Evolutionary conservation across 2,797 vertebrate species (phyloP).

Genomic region (Ctenochaetus hawaiiensis): DNA sequence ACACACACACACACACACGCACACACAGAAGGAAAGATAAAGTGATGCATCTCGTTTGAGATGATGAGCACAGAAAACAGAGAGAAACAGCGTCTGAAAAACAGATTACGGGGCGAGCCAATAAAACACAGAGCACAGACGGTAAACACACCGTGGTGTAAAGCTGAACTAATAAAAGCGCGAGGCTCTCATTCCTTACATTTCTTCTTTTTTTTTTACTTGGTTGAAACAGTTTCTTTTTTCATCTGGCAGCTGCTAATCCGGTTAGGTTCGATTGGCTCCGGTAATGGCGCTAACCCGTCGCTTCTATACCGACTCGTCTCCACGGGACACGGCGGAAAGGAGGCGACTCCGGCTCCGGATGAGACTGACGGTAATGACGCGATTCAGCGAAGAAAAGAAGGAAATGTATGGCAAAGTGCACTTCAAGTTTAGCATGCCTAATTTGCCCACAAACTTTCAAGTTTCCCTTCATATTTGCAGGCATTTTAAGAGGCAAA

Average conservation of each 20-base stretch:
- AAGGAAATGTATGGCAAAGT: not conserved
- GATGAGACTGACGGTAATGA: conserved; percentile 35
- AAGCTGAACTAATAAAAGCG: conserved; percentile 87
- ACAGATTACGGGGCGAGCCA: conserved; percentile 83
- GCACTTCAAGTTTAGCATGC: not conserved
- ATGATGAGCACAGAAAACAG: conserved; percentile 73
- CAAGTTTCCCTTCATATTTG: not conserved
- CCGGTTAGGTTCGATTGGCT: conserved; percentile 85
- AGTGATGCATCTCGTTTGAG: conserved; percentile 69
- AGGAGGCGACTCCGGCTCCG: conserved; percentile 67
- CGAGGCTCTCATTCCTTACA: conserved; percentile 75
- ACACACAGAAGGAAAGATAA: conserved; percentile 17
- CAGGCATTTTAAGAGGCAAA: not conserved
- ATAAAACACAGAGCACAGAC: conserved; percentile 81
- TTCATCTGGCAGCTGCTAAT: conserved; percentile 82
- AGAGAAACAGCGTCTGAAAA: conserved; percentile 74
- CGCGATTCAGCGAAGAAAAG: conserved; percentile 1
- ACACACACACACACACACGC: conserved; percentile 5
- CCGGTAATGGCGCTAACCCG: conserved; percentile 85
- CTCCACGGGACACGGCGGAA: conserved; percentile 74
- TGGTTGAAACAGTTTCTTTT: conserved; percentile 75
- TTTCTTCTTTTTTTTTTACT: conserved; percentile 70
- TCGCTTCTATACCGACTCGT: conserved; percentile 77
- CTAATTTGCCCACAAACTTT: not conserved
- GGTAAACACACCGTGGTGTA: conserved; percentile 81